These are phyloP conservation scores for Podocnemis expansa DNA, from an alignment of 2,113 vertebrate species.

Conservation along the genomic window DNA sequence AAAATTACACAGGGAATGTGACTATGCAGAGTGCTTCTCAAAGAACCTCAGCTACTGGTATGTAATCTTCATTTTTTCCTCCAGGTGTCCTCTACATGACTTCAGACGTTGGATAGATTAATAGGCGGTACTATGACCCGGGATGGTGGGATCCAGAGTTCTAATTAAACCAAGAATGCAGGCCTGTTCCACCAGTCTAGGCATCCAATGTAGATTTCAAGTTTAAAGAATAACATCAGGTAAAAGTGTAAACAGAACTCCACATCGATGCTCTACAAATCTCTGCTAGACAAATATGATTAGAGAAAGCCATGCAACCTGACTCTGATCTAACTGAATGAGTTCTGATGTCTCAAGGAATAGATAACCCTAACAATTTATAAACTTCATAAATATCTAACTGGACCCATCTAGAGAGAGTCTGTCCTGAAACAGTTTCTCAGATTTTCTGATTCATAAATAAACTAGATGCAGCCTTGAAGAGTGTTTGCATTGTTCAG, in stretches of 20 bases:
- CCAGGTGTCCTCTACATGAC: not conserved
- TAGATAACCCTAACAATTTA: not conserved
- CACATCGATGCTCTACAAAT: not conserved
- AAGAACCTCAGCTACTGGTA: not conserved
- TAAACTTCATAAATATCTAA: not conserved
- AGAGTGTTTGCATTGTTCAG: not conserved
- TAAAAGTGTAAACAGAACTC: not conserved
- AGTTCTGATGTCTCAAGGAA: not conserved
- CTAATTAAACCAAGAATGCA: not conserved
- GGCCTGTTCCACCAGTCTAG: not conserved
- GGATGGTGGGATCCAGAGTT: not conserved
- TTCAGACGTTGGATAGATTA: not conserved
- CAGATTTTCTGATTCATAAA: no score
- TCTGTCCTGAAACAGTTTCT: no score
- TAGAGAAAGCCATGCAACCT: not conserved
- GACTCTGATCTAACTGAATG: not conserved
- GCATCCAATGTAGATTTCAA: not conserved
- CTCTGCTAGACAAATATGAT: not conserved
- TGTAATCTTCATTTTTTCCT: not conserved
- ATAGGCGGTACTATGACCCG: not conserved
- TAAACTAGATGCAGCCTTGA: not conserved
- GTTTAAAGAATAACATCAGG: not conserved
- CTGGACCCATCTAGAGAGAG: no score
- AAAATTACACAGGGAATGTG: not conserved
- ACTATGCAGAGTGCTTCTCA: not conserved